Conservation (phyloP, 2,797 vertebrate species). For the Anabacerthia variegaticeps region DNA sequence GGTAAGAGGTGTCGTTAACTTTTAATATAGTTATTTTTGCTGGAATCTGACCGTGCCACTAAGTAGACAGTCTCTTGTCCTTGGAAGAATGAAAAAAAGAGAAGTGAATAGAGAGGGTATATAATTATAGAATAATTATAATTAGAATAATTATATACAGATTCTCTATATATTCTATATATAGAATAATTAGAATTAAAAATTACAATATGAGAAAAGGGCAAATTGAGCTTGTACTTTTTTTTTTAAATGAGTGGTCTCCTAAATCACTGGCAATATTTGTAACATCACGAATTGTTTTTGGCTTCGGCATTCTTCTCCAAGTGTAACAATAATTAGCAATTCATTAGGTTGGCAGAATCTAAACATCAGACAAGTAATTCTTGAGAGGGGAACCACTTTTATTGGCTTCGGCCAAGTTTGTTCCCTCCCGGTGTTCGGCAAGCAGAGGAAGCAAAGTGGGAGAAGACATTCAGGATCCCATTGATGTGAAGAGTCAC, state of each 20-base stretch:
- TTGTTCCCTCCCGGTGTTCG: background rate
- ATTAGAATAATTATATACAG: too few species aligned
- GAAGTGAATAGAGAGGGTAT: background rate
- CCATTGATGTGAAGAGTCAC: background rate
- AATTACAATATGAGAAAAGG: background rate
- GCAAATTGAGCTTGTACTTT: background rate
- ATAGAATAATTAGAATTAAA: too few species aligned
- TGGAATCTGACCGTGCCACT: background rate
- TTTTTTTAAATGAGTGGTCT: background rate
- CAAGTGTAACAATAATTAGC: background rate
- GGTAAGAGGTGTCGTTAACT: background rate
- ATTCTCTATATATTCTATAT: too few species aligned
- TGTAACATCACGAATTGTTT: background rate
- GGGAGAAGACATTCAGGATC: accelerated
- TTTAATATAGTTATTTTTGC: background rate
- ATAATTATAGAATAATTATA: too few species aligned
- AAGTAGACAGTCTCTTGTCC: background rate
- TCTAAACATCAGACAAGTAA: background rate
- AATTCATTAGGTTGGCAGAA: background rate
- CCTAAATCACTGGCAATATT: background rate
- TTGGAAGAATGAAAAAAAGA: background rate
- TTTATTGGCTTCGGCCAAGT: background rate
- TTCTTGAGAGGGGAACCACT: accelerated
- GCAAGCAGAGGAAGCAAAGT: background rate
- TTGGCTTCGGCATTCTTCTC: background rate